A percentile compares a stretch with the other conserved stretches of the same genome.
phyloP scores from a whole-genome alignment of 2,888 invertebrate genomes.

The Phortica magna region DNA sequence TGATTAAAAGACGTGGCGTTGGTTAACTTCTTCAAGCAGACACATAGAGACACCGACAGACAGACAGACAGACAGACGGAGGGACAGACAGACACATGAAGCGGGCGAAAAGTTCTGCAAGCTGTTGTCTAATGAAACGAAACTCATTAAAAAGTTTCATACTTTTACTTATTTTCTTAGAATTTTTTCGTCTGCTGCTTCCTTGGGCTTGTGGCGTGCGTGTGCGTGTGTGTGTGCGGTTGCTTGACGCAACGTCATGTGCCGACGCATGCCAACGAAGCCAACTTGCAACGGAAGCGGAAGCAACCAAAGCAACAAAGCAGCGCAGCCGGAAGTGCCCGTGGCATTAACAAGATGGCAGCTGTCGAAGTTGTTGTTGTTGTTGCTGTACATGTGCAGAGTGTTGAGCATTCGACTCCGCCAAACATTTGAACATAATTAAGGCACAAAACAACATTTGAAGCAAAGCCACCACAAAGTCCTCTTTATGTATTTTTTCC shows the following conservation, averaged over 20 bases:
- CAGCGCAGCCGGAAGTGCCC: neutral
- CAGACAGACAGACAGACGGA: too few species aligned
- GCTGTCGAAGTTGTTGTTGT: neutral
- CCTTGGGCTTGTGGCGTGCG: neutral
- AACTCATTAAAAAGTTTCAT: slow-evolving; percentile 69
- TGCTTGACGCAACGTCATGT: neutral
- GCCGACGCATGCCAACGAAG: neutral
- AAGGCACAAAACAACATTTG: neutral
- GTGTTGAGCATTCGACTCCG: neutral
- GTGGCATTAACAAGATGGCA: slow-evolving; percentile 1
- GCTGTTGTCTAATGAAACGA: slow-evolving; percentile 64
- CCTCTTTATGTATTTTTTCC: neutral
- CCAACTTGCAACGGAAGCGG: neutral
- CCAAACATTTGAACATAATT: slow-evolving; percentile 13
- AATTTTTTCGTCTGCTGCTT: neutral
- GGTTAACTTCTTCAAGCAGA: too few species aligned
- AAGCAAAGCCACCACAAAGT: neutral
- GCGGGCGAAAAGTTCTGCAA: slow-evolving; percentile 7
- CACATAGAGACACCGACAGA: too few species aligned
- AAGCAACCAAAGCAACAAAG: neutral
- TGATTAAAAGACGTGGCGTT: neutral
- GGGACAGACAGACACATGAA: neutral
- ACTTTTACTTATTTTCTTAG: neutral
- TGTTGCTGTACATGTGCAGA: slow-evolving; percentile 12
- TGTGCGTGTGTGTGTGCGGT: neutral